Evolutionary conservation across 1,140 invertebrate genomes (phyloP).

Genomic region (Scaptodrosophila lebanonensis): DNA sequence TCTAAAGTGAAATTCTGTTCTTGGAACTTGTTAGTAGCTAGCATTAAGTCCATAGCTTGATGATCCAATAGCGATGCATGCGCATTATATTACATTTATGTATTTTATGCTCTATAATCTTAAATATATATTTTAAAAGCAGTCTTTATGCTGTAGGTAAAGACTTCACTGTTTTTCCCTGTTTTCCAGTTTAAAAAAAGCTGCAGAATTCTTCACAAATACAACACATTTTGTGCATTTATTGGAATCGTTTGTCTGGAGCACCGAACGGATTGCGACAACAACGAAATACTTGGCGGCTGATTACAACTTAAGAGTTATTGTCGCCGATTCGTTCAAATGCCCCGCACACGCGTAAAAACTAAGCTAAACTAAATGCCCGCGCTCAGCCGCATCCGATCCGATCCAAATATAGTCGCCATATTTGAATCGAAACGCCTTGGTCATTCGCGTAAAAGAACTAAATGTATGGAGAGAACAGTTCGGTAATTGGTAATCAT

Average conservation of each 20-base stretch:
- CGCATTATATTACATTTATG: too few relatives aligned
- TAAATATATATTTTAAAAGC: too few relatives aligned
- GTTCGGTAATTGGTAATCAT: constrained; percentile 31
- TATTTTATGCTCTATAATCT: too few relatives aligned
- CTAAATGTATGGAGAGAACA: constrained; percentile 73
- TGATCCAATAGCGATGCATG: background rate
- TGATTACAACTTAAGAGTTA: constrained; percentile 20
- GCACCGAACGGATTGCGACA: constrained; percentile 1
- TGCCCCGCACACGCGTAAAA: constrained; percentile 58
- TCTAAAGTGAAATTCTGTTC: constrained; percentile 50
- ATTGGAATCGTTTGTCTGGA: constrained; percentile 62
- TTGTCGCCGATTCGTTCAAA: constrained; percentile 32
- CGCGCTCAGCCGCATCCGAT: constrained; percentile 40
- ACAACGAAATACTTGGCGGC: constrained; percentile 26
- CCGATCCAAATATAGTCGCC: background rate
- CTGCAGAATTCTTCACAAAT: constrained; percentile 51
- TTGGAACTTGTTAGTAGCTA: constrained; percentile 46
- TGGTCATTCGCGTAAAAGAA: constrained; percentile 55
- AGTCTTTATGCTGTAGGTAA: too few relatives aligned
- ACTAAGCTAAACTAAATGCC: constrained; percentile 73
- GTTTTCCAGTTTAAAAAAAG: constrained; percentile 11
- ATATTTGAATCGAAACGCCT: constrained; percentile 22
- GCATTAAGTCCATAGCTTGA: constrained; percentile 5
- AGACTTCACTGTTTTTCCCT: background rate
- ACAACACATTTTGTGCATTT: constrained; percentile 73